phyloP scores from a whole-genome alignment of 2,113 vertebrate genomes.

The Pollachius pollachius region DNA sequence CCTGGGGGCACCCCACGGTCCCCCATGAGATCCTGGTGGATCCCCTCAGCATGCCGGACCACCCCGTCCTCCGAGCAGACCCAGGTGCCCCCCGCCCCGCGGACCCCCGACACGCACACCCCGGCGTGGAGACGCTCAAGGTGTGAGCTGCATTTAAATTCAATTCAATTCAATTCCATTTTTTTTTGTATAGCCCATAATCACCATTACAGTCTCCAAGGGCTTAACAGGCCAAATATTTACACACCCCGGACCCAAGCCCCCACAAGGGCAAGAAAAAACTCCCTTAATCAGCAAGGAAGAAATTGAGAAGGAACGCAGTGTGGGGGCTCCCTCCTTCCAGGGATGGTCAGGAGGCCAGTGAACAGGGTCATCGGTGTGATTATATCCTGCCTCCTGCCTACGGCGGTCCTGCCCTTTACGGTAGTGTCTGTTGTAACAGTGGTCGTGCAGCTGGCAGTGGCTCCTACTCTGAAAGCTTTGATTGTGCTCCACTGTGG shows the following conservation, averaged over 20 bases:
- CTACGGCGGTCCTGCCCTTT: too few species aligned
- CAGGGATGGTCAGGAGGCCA: too few species aligned
- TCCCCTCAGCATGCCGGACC: constrained; percentile 65
- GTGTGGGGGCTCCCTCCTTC: too few species aligned
- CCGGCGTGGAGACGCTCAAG: constrained; percentile 22
- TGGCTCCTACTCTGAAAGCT: constrained; percentile 16
- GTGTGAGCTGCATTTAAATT: constrained; percentile 29
- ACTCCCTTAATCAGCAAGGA: too few species aligned
- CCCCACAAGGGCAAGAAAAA: too few species aligned
- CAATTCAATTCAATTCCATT: constrained; percentile 2
- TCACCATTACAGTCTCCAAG: too few species aligned
- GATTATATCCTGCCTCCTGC: too few species aligned
- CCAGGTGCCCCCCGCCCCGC: constrained; percentile 14
- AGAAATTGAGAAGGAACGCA: too few species aligned
- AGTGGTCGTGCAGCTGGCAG: not conserved
- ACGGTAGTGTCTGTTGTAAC: not conserved
- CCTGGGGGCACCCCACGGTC: constrained; percentile 73
- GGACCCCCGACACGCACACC: constrained; percentile 10
- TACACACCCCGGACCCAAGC: too few species aligned
- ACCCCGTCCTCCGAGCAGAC: constrained; percentile 29
- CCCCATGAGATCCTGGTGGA: constrained; percentile 69
- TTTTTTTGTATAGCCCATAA: not conserved
- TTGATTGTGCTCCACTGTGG: too few species aligned
- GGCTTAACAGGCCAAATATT: too few species aligned
- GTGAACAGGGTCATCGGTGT: too few species aligned